phyloP scores from a whole-genome alignment of 2,113 vertebrate genomes.

The Canis aureus region DNA sequence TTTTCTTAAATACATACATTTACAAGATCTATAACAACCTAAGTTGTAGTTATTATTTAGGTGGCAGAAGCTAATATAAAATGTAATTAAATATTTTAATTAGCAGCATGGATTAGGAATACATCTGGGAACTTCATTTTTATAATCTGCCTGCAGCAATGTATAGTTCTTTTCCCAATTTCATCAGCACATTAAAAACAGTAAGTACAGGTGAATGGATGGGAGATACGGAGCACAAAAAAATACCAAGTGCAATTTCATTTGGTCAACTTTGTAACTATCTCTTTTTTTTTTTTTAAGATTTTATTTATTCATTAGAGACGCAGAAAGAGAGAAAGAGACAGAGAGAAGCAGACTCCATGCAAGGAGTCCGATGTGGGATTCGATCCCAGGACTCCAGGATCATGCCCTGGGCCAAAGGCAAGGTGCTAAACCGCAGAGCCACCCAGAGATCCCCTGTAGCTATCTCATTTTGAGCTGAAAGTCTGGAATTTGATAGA shows the following conservation, averaged over 20 bases:
- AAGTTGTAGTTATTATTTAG: slow-evolving; percentile 27
- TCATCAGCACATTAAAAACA: neutral
- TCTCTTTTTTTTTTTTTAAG: neutral
- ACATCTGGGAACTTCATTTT: neutral
- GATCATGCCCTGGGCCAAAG: too few species aligned
- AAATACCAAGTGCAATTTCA: neutral
- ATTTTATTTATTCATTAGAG: too few species aligned
- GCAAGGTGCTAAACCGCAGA: too few species aligned
- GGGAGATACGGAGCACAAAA: neutral
- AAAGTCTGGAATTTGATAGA: slow-evolving; percentile 6
- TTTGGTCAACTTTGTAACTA: neutral
- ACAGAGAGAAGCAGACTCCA: too few species aligned
- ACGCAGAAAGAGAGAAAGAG: too few species aligned
- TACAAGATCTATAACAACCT: neutral
- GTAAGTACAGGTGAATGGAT: neutral
- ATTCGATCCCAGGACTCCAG: too few species aligned
- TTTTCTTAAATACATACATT: neutral
- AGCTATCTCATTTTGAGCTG: slow-evolving; percentile 31
- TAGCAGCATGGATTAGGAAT: neutral
- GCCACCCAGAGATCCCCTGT: neutral
- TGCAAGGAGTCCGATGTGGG: too few species aligned
- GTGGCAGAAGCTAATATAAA: neutral
- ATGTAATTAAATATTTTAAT: slow-evolving; percentile 6
- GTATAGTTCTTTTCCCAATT: neutral
- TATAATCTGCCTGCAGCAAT: neutral